phyloP scores from a whole-genome alignment of 2,888 invertebrate genomes.

The Cheilosia variabilis region DNA sequence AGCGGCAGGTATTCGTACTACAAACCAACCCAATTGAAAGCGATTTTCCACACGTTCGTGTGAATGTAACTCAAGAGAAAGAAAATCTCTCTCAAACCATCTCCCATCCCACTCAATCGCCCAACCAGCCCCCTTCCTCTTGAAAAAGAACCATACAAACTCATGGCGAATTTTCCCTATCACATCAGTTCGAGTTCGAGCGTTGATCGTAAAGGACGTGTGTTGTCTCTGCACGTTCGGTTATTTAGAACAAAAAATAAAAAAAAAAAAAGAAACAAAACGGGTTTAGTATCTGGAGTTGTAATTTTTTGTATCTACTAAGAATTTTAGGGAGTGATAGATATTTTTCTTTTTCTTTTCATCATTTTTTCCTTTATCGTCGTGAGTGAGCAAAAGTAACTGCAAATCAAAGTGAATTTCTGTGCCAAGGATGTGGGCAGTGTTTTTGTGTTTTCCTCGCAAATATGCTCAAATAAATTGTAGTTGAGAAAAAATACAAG shows the following conservation, averaged over 20 bases:
- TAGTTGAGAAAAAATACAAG: conserved; percentile 39
- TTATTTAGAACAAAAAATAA: conserved; percentile 62
- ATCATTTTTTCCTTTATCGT: conserved; percentile 37
- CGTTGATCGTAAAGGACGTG: conserved; percentile 82
- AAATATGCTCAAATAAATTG: conserved; percentile 60
- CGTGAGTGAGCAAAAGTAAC: conserved; percentile 66
- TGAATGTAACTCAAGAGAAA: conserved; percentile 61
- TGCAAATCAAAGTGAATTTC: conserved; percentile 44
- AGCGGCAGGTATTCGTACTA: conserved; percentile 36
- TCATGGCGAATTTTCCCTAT: conserved; percentile 69
- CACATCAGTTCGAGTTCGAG: conserved; percentile 83
- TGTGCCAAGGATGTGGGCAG: conserved; percentile 56
- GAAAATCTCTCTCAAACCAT: conserved; percentile 58
- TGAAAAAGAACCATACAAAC: conserved; percentile 72
- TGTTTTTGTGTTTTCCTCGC: conserved; percentile 11
- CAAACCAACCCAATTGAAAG: not conserved
- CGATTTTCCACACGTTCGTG: conserved; percentile 38
- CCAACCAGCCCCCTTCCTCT: conserved; percentile 62
- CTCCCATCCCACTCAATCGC: conserved; percentile 73
- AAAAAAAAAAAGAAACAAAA: conserved; percentile 68
- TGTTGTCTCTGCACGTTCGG: conserved; percentile 79
- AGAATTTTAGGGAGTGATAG: conserved; percentile 74
- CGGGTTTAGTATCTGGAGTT: conserved; percentile 77
- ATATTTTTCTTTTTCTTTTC: conserved; percentile 55
- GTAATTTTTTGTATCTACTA: conserved; percentile 77